Percentiles rank a stretch among this genome's conserved stretches.
phyloP scores from a whole-genome alignment of 2,113 vertebrate genomes.

The Caranx ignobilis region DNA sequence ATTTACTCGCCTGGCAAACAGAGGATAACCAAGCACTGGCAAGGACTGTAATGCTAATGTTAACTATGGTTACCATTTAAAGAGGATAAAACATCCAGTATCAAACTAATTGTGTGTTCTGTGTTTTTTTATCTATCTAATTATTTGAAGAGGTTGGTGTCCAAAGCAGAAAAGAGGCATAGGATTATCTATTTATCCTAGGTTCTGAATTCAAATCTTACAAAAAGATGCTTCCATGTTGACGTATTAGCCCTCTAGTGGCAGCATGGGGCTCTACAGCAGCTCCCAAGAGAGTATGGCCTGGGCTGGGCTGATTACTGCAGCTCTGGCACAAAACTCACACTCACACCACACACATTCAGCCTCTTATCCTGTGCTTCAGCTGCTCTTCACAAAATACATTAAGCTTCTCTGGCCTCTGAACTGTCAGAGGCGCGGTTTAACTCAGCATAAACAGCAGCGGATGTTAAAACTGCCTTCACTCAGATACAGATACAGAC shows the following conservation, averaged over 20 bases:
- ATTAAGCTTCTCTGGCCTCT: conserved; percentile 28
- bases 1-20: neutral
- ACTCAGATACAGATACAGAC: conserved; percentile 29
- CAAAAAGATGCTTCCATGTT: neutral
- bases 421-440: conserved; percentile 49
- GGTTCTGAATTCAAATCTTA: neutral
- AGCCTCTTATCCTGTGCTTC: conserved; percentile 43
- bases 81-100: too few species aligned
- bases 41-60: neutral
- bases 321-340: conserved; percentile 47
- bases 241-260: conserved; percentile 55
- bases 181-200: neutral
- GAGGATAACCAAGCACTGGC: neutral
- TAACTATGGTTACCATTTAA: neutral
- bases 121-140: neutral
- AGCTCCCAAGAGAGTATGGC: conserved; percentile 27
- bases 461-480: conserved; percentile 25
- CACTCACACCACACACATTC: conserved; percentile 17
- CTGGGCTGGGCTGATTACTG: conserved; percentile 62
- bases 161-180: neutral
- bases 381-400: conserved; percentile 40
- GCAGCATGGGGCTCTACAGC: conserved; percentile 37
- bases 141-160: neutral
- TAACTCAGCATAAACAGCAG: conserved; percentile 27
- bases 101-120: neutral